Conservation (phyloP, 2,113 vertebrate genomes). For the Baryphthengus martii region DNA sequence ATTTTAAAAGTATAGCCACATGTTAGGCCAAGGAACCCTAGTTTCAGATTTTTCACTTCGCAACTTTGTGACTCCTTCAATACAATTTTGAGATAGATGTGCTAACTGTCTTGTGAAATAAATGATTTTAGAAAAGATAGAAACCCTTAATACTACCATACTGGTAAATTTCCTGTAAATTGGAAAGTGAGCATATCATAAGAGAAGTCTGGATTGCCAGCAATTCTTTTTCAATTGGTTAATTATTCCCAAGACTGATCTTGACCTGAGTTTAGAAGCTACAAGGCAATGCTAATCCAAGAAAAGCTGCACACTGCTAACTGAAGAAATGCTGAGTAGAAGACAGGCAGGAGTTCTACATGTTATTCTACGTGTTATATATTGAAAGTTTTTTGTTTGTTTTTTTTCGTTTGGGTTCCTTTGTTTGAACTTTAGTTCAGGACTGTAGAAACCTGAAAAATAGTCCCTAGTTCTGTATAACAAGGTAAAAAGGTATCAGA, state of each 20-base stretch:
- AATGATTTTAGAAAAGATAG: not conserved
- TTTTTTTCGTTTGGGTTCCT: too few relatives aligned
- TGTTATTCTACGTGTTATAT: not conserved
- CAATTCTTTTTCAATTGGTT: not conserved
- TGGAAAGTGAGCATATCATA: not conserved
- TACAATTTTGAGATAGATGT: not conserved
- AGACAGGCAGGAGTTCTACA: not conserved
- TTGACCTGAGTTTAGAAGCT: not conserved
- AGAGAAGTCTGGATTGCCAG: not conserved
- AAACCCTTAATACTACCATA: not conserved
- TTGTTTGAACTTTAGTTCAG: not conserved
- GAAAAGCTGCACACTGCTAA: not conserved
- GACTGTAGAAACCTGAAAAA: not conserved
- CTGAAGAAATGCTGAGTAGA: not conserved
- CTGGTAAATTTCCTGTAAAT: not conserved
- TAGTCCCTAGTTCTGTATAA: not conserved
- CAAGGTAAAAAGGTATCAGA: not conserved
- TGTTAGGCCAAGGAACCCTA: not conserved
- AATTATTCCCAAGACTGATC: not conserved
- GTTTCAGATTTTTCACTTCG: not conserved
- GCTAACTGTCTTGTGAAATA: not conserved
- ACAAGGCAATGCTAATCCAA: not conserved
- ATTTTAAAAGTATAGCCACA: not conserved
- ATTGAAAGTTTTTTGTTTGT: not conserved
- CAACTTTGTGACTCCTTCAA: not conserved